These are phyloP conservation scores for Diachrysia chrysitis DNA, from an alignment of 2,888 invertebrate genomes.

Conservation along the genomic window DNA sequence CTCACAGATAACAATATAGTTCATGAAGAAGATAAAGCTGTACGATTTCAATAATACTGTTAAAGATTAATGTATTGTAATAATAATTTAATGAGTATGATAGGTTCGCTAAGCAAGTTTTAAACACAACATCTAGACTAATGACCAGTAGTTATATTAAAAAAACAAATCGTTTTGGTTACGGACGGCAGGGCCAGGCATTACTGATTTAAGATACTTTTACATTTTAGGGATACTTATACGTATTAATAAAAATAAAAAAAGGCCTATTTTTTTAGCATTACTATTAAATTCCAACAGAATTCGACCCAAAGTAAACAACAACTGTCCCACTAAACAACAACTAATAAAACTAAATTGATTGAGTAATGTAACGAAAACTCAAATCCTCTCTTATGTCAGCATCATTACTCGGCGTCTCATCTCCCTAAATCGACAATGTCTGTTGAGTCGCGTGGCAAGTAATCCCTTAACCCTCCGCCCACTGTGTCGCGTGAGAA, in stretches of 20 bases:
- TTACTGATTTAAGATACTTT: too few relatives aligned
- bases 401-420: conserved; percentile 82
- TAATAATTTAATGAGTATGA: not conserved
- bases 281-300: too few relatives aligned
- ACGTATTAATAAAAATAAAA: too few relatives aligned
- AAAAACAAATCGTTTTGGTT: too few relatives aligned
- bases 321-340: not conserved
- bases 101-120: not conserved
- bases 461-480: conserved; percentile 84
- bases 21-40: conserved; percentile 9
- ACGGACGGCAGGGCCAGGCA: too few relatives aligned
- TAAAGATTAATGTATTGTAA: not conserved
- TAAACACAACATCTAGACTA: not conserved
- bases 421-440: conserved; percentile 83
- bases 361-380: conserved; percentile 35
- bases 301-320: too few relatives aligned
- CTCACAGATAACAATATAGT: conserved; percentile 16
- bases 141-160: too few relatives aligned
- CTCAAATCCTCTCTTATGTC: conserved; percentile 71
- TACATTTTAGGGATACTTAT: too few relatives aligned
- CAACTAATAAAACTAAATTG: conserved; percentile 8
- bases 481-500: conserved; percentile 84
- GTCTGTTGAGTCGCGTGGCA: conserved; percentile 86
- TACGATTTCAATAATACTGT: not conserved
- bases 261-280: too few relatives aligned